Evolutionary conservation across 2,888 invertebrate species (phyloP), one percentile per base, ranked within the genome.

Genomic region (Noctuana brunneofusca): DNA sequence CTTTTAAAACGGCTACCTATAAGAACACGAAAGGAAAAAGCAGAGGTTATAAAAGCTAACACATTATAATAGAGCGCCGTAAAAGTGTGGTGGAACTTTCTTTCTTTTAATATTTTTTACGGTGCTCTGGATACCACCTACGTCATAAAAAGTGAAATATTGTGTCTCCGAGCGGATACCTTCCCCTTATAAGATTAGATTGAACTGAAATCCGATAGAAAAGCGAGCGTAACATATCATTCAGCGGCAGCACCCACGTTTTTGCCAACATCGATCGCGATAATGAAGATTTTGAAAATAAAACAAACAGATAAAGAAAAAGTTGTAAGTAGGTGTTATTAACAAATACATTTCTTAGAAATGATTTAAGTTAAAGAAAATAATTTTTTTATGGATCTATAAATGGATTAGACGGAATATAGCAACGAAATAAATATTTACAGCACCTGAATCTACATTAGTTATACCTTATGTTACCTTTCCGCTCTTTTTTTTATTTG

Each of bases 131-230:
- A 82, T 85, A 82, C 84, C 62, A 84, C 84, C 86, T 84, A 84
- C 81, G 78, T 83, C 86, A 87, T 89, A 89, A 88, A 89, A 89
- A 86, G 79, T 89, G 86, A 89, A 86, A 87, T 89, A 89, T 87
- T 81, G 82, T 84, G 79, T 84, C 86, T 81, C 80, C 76, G 77
- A 83, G 78, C 78, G 85, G 84, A 84, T 84, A 80, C 80, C 80
- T 78, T 69, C 76, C 78, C 79, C 81, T 84, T 84, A 86, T 81
- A 82, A 84, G 86, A 85, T 82, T 79, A 81, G 77, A 79, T 84
- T 81, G 83, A 82, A 84, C 83, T 78, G 78, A 83, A 86, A 86
- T 82, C 82, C 80, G 81, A 87, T 86, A 83, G 80, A 85, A 79
- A 75, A 70, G 48, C 12, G 46, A 60, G 24, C 9, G 35, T 60